Evolutionary conservation across 1,140 invertebrate genomes (phyloP), one percentile per base, ranked within the genome.

Genomic region (Diploscapter pachys): DNA sequence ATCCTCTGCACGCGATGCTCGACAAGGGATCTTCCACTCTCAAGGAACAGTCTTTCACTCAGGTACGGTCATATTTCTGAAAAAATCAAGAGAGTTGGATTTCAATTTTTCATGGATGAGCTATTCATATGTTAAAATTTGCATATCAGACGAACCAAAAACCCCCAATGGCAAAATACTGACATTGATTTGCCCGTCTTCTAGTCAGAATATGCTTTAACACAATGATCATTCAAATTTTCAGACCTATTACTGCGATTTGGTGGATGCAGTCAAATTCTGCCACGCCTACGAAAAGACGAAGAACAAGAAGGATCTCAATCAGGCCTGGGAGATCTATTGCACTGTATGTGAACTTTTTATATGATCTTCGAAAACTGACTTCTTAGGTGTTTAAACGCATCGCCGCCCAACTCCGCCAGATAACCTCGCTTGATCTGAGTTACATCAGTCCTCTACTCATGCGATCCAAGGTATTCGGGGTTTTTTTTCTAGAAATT

Each of bases 271-370:
- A 0, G 90, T 92, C 79, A 93, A 97, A 81, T 97, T 93, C 92
- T 98, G 96, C 85, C 90, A 85, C 91, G 85, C 86, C 77, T 96
- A 92, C 82, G 92, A 93, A 86, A 89, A 91, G 13, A 92, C 92
- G 0, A 90, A 91, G 3, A 93, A 95, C 80, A 90, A 92, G 1
- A 90, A 93, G 71, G 94, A 98, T 81, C 87, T 99, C 49, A 96
- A 95, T 83, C 93, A 95, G 85, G 96, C 97, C 9, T 99, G 97
- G 97, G 96, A 99, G 85, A 87, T 98, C 0, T 99, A 99, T 86
- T 99, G 98, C 87, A 72, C 70, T 51, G 77, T 77, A 31, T 57
- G 62, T 65, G 6, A 55, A 4, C 0, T 31, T 11, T 2, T 68
- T 63, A 9, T 48, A 76, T 77, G 52, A n/a, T 13, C 4, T 11